Evolutionary conservation across 2,888 invertebrate genomes (phyloP), one percentile per base, ranked within the genome.

Genomic region (Cheilosia grossa): DNA sequence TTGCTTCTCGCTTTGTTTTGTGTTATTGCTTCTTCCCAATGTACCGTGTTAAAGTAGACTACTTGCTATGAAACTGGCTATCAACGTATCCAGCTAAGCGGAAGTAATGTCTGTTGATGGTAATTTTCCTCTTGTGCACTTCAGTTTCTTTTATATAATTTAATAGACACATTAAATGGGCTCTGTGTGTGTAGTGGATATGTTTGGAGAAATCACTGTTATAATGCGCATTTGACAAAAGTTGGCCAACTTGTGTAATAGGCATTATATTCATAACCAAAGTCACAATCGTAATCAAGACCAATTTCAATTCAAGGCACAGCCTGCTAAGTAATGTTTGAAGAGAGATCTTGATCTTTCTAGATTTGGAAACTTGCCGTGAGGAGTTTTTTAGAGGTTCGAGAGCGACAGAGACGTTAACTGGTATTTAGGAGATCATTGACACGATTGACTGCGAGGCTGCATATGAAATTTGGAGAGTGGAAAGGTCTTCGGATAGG

Each of bases 81-180:
- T 72, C 72, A 79, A 44, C 72, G 72, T 59, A 79, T 33, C 54
- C 69, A 79, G 27, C 72, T 59, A 79, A 79, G 79, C 79, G 79
- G 79, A 79, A 79, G 79, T 79, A 79, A 72, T 79, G 66, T 44
- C 63, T 66, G 75, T 53, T 59, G 75, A 75, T 67, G 66, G 67
- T 75, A 67, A 59, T 75, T 75, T 75, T 75, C 75, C 59, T 66
- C 74, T 24, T 66, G 64, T 66, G 74, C 66, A 74, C 74, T 67
- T 59, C 67, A 59, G 59, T 75, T 75, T 75, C 66, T 67, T 75
- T 74, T 75, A 67, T 59, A 75, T 40, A 67, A 67, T 75, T 53
- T 67, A 59, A 70, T 78, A 56, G 63, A 70, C 63, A 70, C 72
- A 58, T 58, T 58, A 47, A 64, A 51, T 64, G 64, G 33, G 21